Conservation (phyloP, 1,140 invertebrate genomes). For the Drosophila subobscura region DNA sequence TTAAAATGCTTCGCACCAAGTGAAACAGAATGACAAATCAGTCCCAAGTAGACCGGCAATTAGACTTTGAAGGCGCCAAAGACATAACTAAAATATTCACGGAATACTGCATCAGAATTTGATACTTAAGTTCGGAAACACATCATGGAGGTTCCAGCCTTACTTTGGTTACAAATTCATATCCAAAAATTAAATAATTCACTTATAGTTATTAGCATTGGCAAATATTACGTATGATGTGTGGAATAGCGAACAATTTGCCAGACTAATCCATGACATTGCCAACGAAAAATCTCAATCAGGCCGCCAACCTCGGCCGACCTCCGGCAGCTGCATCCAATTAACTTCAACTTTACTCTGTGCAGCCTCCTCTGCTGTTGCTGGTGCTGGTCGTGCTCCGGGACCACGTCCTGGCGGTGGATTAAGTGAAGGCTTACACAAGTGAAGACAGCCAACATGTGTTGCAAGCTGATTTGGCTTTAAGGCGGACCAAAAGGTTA, state of each 20-base stretch:
- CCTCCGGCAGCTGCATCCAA: conserved; percentile 11
- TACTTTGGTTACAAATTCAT: too few species aligned
- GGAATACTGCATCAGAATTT: too few species aligned
- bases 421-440: conserved; percentile 64
- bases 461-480: conserved; percentile 41
- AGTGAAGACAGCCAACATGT: conserved; percentile 58
- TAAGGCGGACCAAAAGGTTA: conserved; percentile 45
- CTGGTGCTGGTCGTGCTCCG: conserved; percentile 11
- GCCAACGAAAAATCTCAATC: conserved; percentile 16
- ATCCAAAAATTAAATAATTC: too few species aligned
- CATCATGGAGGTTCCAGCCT: too few species aligned
- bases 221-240: too few species aligned
- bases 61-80: too few species aligned
- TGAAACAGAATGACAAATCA: background rate
- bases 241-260: too few species aligned
- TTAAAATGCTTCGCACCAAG: conserved; percentile 1
- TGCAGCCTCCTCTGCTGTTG: conserved; percentile 6
- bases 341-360: conserved; percentile 27
- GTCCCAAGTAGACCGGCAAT: too few species aligned
- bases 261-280: too few species aligned
- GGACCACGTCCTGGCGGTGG: conserved; percentile 29
- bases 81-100: too few species aligned
- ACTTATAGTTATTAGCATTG: too few species aligned
- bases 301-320: conserved; percentile 17
- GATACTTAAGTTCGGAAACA: too few species aligned